Percentiles rank a stretch among this genome's conserved stretches.
Evolutionary conservation across 2,888 invertebrate species (phyloP).

Genomic region (Drosophila stalkeri): DNA sequence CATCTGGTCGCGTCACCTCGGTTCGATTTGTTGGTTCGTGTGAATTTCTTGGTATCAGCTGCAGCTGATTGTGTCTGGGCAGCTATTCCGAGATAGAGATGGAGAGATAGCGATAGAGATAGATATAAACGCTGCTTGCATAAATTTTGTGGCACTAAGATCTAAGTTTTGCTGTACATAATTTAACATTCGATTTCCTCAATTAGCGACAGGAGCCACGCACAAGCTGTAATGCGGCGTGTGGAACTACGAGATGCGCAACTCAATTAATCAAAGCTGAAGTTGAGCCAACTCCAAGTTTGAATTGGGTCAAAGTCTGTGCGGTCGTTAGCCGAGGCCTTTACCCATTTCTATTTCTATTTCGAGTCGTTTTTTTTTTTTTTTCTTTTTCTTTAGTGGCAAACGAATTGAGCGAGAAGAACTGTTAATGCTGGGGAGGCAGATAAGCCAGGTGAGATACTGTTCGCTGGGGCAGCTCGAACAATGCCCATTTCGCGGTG

Average conservation of each 20-base stretch:
- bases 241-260: constrained; percentile 66
- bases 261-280: constrained; percentile 72
- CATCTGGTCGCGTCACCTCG: constrained; percentile 11
- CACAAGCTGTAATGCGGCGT: constrained; percentile 38
- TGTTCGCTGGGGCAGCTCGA: constrained; percentile 11
- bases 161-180: constrained; percentile 56
- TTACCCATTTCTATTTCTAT: constrained; percentile 9
- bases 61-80: constrained; percentile 37
- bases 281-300: constrained; percentile 42
- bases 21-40: constrained; percentile 49
- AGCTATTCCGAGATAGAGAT: constrained; percentile 58
- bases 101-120: constrained; percentile 32
- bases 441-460: constrained; percentile 41
- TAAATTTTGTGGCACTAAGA: constrained; percentile 36
- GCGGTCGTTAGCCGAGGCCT: constrained; percentile 62
- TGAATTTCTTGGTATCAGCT: constrained; percentile 51
- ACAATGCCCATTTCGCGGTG: constrained; percentile 56
- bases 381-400: not conserved
- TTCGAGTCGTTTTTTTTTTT: not conserved
- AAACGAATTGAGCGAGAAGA: not conserved
- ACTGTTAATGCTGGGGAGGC: constrained; percentile 15
- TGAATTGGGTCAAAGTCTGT: constrained; percentile 77
- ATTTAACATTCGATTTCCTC: constrained; percentile 81
- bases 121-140: constrained; percentile 54
- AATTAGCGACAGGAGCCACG: constrained; percentile 73